A percentile compares a stretch with the other conserved stretches of the same genome.
phyloP scores from a whole-genome alignment of 1,140 invertebrate species.

The Calliphora vicina region DNA sequence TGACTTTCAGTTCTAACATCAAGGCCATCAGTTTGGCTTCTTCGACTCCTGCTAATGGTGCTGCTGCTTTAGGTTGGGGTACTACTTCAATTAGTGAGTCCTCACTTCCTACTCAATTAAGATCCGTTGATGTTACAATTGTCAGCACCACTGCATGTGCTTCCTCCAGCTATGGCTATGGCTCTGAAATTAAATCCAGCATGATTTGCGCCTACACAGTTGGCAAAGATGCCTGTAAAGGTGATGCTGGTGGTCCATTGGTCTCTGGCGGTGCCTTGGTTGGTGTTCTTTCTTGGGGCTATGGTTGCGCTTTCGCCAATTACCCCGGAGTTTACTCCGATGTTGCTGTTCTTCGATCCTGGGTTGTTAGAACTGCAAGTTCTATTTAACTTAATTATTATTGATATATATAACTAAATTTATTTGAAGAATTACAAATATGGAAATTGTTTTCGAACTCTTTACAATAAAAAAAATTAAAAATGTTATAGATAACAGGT shows the following conservation, averaged over 20 bases:
- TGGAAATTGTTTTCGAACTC: too few species aligned
- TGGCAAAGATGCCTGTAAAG: slow-evolving; percentile 50
- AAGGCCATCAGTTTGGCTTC: not conserved
- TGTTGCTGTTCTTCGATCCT: slow-evolving; percentile 13
- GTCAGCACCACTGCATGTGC: slow-evolving; percentile 38
- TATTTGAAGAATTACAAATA: too few species aligned
- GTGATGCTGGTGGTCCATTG: slow-evolving; percentile 66
- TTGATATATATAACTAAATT: too few species aligned
- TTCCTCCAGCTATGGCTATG: slow-evolving; percentile 42
- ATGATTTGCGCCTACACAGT: slow-evolving; percentile 63
- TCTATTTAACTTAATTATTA: too few species aligned
- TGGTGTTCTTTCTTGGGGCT: slow-evolving; percentile 73
- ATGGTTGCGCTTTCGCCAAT: slow-evolving; percentile 50
- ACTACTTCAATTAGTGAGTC: not conserved
- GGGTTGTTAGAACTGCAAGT: slow-evolving; percentile 21
- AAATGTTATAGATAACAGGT: too few species aligned
- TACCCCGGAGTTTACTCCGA: slow-evolving; percentile 50
- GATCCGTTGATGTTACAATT: slow-evolving; percentile 6
- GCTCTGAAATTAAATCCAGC: slow-evolving; percentile 40
- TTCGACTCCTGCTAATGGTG: not conserved
- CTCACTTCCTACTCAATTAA: not conserved
- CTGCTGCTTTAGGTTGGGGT: slow-evolving; percentile 20
- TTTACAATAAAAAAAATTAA: too few species aligned
- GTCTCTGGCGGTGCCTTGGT: slow-evolving; percentile 51
- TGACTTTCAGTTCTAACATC: not conserved